Conservation (phyloP, 1,140 invertebrate genomes). For the Heliconius eleuchia region DNA sequence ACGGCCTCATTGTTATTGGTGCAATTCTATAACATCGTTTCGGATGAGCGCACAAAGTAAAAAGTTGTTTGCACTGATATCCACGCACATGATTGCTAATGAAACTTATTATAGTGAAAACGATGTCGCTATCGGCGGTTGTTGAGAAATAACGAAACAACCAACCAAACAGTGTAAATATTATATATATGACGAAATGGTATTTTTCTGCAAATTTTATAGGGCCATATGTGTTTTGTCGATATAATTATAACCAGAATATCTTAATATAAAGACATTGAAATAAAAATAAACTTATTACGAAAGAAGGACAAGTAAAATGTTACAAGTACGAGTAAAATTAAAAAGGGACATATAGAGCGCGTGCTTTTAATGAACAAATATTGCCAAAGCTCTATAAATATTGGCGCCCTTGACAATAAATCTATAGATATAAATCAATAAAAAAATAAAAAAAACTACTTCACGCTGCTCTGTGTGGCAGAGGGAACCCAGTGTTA, state of each 20-base stretch:
- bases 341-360: background rate
- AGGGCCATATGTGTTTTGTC: too few relatives aligned
- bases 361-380: background rate
- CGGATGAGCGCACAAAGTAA: constrained; percentile 5
- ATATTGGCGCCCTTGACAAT: too few relatives aligned
- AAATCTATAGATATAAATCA: too few relatives aligned
- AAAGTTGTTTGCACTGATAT: constrained; percentile 12
- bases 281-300: background rate
- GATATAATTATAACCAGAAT: background rate
- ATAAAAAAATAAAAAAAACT: background rate
- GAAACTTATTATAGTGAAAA: constrained; percentile 4
- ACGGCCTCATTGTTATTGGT: background rate
- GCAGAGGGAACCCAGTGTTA: too few relatives aligned
- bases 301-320: background rate
- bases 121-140: background rate
- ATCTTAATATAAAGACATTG: background rate
- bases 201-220: too few relatives aligned
- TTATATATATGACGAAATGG: too few relatives aligned
- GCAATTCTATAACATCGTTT: background rate
- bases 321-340: background rate
- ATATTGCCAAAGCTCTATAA: background rate
- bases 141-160: constrained; percentile 11
- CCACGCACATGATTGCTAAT: constrained; percentile 1
- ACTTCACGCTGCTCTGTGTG: too few relatives aligned
- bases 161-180: background rate